phyloP scores from a whole-genome alignment of 2,888 invertebrate genomes.

The Xestobium rufovillosum region DNA sequence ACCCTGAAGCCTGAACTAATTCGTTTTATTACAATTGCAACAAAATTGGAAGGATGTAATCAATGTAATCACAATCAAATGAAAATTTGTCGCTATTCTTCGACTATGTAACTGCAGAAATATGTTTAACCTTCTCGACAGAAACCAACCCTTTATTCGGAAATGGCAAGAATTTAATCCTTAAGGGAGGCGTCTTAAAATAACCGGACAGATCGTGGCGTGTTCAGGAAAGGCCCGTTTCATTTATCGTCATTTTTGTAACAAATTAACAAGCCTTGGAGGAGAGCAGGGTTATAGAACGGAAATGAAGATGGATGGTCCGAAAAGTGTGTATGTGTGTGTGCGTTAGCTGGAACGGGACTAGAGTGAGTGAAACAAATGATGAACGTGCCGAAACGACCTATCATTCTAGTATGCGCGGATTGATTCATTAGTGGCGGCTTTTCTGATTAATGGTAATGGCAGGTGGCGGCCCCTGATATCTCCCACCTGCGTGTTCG shows the following conservation, averaged over 20 bases:
- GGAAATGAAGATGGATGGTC: conserved; percentile 21
- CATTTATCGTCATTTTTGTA: conserved; percentile 19
- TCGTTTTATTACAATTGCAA: no score
- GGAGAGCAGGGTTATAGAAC: conserved; percentile 10
- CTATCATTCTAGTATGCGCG: conserved; percentile 23
- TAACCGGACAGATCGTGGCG: no score
- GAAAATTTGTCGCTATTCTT: no score
- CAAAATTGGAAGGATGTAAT: no score
- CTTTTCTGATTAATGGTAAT: conserved; percentile 26
- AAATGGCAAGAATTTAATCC: no score
- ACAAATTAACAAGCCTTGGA: conserved; percentile 17
- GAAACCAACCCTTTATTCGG: no score
- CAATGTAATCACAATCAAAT: no score
- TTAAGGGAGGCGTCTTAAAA: no score
- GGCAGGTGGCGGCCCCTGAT: conserved; percentile 23
- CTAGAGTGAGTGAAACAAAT: conserved; percentile 17
- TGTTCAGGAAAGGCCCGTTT: no score
- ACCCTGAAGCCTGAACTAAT: no score
- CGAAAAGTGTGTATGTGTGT: conserved; percentile 7
- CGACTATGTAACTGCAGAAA: no score
- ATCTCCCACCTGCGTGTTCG: conserved; percentile 11
- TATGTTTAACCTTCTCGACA: no score
- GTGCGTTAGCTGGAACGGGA: conserved; percentile 13
- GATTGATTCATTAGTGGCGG: conserved; percentile 28
- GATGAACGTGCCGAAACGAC: conserved; percentile 25